phyloP scores from a whole-genome alignment of 2,113 vertebrate genomes.

The Antennarius striatus region DNA sequence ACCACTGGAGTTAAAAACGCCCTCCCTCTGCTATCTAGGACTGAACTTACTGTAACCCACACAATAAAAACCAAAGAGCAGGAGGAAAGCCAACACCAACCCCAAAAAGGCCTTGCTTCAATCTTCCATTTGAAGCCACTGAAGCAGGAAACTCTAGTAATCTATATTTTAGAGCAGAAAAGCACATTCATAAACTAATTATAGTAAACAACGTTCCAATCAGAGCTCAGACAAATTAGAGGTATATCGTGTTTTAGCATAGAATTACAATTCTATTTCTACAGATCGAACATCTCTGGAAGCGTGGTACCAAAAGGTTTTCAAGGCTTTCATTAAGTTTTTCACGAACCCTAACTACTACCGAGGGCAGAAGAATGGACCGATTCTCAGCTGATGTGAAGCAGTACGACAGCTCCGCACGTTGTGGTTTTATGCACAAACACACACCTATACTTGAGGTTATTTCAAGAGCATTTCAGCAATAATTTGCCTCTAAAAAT shows the following conservation, averaged over 20 bases:
- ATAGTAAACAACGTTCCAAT: constrained; percentile 56
- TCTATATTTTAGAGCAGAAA: constrained; percentile 26
- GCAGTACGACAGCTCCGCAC: constrained; percentile 46
- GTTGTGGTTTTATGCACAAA: constrained; percentile 60
- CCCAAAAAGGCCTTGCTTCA: constrained; percentile 24
- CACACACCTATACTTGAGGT: constrained; percentile 57
- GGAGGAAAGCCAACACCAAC: constrained; percentile 24
- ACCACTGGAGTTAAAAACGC: constrained; percentile 43
- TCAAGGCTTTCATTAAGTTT: constrained; percentile 57
- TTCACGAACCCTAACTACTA: constrained; percentile 40
- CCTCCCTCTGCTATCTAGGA: constrained; percentile 39
- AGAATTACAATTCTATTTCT: constrained; percentile 71
- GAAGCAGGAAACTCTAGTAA: constrained; percentile 10
- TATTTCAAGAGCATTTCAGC: constrained; percentile 54
- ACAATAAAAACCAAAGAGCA: constrained; percentile 27
- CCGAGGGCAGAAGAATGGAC: constrained; percentile 38
- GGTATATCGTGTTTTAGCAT: constrained; percentile 50
- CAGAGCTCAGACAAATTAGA: constrained; percentile 55
- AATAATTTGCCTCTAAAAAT: constrained; percentile 20
- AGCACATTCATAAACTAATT: constrained; percentile 48
- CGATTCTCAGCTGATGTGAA: constrained; percentile 46
- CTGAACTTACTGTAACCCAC: constrained; percentile 52
- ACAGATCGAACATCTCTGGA: constrained; percentile 53
- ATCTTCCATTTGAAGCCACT: background rate
- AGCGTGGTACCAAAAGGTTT: constrained; percentile 17